These are phyloP conservation scores for Habrosyne pyritoides DNA, from an alignment of 2,888 invertebrate genomes.

Conservation along the genomic window DNA sequence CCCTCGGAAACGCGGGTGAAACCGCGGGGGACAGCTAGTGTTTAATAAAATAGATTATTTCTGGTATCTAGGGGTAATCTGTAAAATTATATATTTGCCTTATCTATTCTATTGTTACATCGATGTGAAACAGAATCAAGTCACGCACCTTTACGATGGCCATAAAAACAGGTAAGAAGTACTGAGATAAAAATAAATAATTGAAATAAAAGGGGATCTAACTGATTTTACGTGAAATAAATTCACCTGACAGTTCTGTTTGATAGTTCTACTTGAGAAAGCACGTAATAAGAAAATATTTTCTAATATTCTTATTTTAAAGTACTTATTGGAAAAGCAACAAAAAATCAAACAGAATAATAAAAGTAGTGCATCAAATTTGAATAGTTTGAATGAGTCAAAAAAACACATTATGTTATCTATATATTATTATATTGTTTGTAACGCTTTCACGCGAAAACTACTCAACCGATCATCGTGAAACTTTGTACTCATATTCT, in stretches of 20 bases:
- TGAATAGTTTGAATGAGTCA: no score
- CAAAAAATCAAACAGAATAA: neutral
- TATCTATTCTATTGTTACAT: conserved; percentile 21
- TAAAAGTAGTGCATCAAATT: no score
- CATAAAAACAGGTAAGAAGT: conserved; percentile 52
- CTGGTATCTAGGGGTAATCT: no score
- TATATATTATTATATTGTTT: no score
- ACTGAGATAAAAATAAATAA: conserved; percentile 61
- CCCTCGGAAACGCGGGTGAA: no score
- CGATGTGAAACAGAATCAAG: conserved; percentile 34
- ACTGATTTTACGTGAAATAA: conserved; percentile 17
- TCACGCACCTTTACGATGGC: conserved; percentile 40
- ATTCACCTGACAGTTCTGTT: neutral
- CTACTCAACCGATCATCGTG: no score
- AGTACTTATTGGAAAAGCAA: neutral
- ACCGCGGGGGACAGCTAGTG: no score
- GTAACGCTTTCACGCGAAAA: no score
- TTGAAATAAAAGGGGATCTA: conserved; percentile 42
- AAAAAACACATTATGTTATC: no score
- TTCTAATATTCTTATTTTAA: neutral
- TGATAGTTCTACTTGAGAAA: neutral
- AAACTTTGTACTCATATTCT: no score
- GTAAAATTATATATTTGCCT: no score
- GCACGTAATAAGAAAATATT: neutral
- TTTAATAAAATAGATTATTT: no score